Percentiles rank a stretch among this genome's conserved stretches.
These are phyloP conservation scores for Drosophila mojavensis DNA, from an alignment of 1,140 invertebrate genomes.

Conservation along the genomic window DNA sequence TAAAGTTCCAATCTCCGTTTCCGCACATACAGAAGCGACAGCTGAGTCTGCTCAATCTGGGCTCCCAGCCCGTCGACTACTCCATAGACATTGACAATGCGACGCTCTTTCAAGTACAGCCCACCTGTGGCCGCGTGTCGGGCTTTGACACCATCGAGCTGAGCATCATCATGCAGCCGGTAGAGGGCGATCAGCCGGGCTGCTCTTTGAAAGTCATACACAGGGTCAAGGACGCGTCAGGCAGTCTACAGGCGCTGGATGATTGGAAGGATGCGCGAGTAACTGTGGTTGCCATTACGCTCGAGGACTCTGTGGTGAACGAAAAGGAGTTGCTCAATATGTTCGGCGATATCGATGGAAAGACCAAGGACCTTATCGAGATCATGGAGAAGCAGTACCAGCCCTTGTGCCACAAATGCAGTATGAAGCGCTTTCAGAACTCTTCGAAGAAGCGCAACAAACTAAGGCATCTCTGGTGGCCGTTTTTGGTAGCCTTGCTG, in stretches of 20 bases:
- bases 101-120: neutral
- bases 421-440: neutral
- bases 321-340: neutral
- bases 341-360: neutral
- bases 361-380: neutral
- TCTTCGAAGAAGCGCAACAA: neutral
- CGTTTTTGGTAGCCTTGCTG: neutral
- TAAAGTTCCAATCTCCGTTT: constrained; percentile 44
- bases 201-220: neutral
- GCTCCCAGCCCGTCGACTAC: constrained; percentile 12
- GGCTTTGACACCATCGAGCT: constrained; percentile 41
- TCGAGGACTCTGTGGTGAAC: constrained; percentile 3
- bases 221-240: neutral
- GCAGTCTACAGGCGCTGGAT: neutral
- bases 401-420: constrained; percentile 13
- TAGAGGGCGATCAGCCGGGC: neutral
- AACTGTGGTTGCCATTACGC: neutral
- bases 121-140: neutral
- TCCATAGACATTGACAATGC: constrained; percentile 3
- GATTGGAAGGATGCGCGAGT: neutral
- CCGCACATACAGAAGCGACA: constrained; percentile 38
- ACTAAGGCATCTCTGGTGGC: neutral
- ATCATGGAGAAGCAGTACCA: neutral
- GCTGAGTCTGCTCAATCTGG: constrained; percentile 42
- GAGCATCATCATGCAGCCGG: constrained; percentile 18